These are phyloP conservation scores for Colletes collaris DNA, from an alignment of 2,888 invertebrate genomes.

Conservation along the genomic window DNA sequence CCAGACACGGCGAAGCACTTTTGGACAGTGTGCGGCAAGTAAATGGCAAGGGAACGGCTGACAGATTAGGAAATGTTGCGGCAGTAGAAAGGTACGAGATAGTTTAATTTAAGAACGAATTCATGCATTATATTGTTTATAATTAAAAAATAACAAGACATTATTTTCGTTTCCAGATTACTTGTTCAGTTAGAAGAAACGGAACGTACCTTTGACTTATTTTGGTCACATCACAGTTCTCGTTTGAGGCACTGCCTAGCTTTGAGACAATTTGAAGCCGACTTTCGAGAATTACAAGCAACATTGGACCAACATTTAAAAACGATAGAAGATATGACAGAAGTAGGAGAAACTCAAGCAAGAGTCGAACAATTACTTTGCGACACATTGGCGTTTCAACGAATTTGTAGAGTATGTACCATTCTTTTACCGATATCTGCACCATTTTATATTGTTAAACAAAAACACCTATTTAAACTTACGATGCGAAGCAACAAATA, in stretches of 20 bases:
- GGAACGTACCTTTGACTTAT: conserved; percentile 95
- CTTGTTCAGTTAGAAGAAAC: conserved; percentile 97
- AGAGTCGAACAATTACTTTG: conserved; percentile 91
- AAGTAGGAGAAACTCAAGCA: conserved; percentile 93
- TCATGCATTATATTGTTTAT: neutral
- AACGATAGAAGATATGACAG: conserved; percentile 92
- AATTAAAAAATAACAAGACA: too few species aligned
- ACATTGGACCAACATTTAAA: conserved; percentile 92
- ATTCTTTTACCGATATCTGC: conserved; percentile 11
- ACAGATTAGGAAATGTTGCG: conserved; percentile 93
- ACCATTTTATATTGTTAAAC: conserved; percentile 17
- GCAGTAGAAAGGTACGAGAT: conserved; percentile 92
- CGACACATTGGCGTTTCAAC: conserved; percentile 91
- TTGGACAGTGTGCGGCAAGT: conserved; percentile 89
- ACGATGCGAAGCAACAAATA: conserved; percentile 16
- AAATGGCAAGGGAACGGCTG: conserved; percentile 85
- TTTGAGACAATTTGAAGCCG: conserved; percentile 96
- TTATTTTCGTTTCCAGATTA: conserved; percentile 85
- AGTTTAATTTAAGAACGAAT: conserved; percentile 11
- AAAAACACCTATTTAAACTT: conserved; percentile 11
- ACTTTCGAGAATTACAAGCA: conserved; percentile 94
- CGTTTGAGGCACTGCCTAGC: conserved; percentile 95
- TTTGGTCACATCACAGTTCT: conserved; percentile 96
- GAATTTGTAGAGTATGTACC: conserved; percentile 86
- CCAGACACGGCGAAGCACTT: conserved; percentile 94